Percentiles rank a stretch among this genome's conserved stretches.
phyloP scores from a whole-genome alignment of 1,140 invertebrate species.

The Aphidius ervi region DNA sequence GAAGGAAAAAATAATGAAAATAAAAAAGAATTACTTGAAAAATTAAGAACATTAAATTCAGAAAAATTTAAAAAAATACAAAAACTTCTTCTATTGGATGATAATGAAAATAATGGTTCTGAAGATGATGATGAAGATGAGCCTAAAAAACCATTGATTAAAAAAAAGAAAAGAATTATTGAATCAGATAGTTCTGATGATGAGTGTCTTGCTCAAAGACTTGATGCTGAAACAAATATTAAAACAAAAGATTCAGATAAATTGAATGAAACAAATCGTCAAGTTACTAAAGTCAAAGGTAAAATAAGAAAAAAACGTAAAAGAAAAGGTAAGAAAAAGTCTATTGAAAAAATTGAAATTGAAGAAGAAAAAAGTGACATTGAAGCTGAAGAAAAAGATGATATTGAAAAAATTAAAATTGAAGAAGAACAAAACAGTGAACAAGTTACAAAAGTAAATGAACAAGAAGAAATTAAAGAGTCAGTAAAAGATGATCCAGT shows the following conservation, averaged over 20 bases:
- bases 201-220: slow-evolving; percentile 33
- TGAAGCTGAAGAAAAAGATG: slow-evolving; percentile 11
- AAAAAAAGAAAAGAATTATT: slow-evolving; percentile 36
- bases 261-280: no score
- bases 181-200: slow-evolving; percentile 44
- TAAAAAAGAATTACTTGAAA: slow-evolving; percentile 32
- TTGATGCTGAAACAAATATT: slow-evolving; percentile 9
- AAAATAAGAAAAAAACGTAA: slow-evolving; percentile 12
- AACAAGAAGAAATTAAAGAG: slow-evolving; percentile 31
- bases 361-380: background rate
- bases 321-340: slow-evolving; percentile 9
- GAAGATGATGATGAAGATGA: slow-evolving; percentile 30
- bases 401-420: slow-evolving; percentile 7
- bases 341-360: background rate
- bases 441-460: slow-evolving; percentile 45
- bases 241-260: no score
- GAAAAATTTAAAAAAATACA: slow-evolving; percentile 38
- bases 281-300: no score
- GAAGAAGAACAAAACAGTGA: slow-evolving; percentile 32
- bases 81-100: slow-evolving; percentile 34
- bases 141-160: slow-evolving; percentile 27
- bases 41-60: slow-evolving; percentile 25
- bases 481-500: slow-evolving; percentile 33
- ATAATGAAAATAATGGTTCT: slow-evolving; percentile 29
- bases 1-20: slow-evolving; percentile 35